These are phyloP conservation scores for Empis stercorea DNA, from an alignment of 2,888 invertebrate species.

Conservation along the genomic window DNA sequence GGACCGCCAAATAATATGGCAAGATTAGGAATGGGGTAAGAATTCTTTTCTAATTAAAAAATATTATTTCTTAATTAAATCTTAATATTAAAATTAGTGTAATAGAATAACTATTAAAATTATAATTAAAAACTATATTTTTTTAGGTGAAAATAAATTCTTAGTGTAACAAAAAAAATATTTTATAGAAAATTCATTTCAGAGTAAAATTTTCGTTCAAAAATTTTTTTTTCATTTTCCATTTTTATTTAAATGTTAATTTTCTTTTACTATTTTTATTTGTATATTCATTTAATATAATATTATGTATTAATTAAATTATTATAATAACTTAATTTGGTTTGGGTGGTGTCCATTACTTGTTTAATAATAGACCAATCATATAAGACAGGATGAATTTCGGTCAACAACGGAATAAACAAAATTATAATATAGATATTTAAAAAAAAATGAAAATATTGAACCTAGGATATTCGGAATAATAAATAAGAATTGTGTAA, in stretches of 20 bases:
- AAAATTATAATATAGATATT: too few species aligned
- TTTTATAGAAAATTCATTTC: neutral
- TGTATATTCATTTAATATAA: neutral
- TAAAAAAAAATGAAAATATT: too few species aligned
- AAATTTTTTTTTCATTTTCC: neutral
- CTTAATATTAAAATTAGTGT: neutral
- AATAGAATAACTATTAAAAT: neutral
- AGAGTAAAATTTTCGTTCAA: neutral
- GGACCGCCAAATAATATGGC: conserved; percentile 10
- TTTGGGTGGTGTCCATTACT: too few species aligned
- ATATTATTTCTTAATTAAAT: neutral
- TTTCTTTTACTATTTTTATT: neutral
- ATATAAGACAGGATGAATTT: too few species aligned
- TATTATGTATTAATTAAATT: neutral
- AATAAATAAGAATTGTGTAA: too few species aligned
- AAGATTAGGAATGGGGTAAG: conserved; percentile 17
- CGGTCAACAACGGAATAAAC: too few species aligned
- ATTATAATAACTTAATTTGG: neutral
- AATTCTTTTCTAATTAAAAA: neutral
- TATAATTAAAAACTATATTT: neutral
- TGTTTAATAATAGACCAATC: too few species aligned
- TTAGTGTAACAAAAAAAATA: neutral
- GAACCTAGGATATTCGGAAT: too few species aligned
- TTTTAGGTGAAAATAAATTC: neutral
- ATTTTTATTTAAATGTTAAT: neutral